Conservation (phyloP, 2,797 vertebrate species). For the Limosa lapponica region DNA sequence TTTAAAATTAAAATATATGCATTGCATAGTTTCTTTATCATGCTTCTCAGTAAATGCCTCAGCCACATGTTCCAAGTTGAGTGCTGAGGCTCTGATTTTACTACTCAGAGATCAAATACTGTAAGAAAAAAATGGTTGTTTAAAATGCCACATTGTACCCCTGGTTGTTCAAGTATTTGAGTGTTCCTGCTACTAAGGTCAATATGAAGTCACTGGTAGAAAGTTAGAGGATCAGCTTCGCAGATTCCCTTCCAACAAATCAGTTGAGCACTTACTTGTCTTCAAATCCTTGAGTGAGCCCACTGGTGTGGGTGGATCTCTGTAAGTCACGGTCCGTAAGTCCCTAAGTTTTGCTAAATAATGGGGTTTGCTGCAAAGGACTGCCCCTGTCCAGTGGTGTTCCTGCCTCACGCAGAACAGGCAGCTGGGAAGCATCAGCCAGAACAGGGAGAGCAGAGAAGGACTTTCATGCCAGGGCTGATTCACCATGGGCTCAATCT, state of each 20-base stretch:
- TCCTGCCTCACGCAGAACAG: background rate
- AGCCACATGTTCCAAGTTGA: background rate
- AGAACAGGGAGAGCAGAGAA: background rate
- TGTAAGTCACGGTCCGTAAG: background rate
- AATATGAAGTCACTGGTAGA: background rate
- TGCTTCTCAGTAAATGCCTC: background rate
- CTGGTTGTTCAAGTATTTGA: background rate
- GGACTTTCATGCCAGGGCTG: background rate
- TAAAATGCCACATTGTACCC: background rate
- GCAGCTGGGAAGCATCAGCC: background rate
- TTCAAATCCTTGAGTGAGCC: background rate
- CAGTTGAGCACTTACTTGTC: background rate
- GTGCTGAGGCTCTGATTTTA: background rate
- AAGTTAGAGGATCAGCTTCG: background rate
- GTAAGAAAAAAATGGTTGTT: background rate
- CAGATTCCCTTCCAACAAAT: background rate
- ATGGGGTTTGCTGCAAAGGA: background rate
- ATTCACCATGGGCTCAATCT: background rate
- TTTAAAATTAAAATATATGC: conserved; percentile 15
- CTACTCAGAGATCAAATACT: background rate
- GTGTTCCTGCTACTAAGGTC: background rate
- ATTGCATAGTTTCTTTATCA: background rate
- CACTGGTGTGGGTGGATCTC: background rate
- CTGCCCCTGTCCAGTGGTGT: background rate
- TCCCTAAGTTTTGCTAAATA: background rate